Evolutionary conservation across 2,888 invertebrate species (phyloP).

Genomic region (Thymelicus sylvestris): DNA sequence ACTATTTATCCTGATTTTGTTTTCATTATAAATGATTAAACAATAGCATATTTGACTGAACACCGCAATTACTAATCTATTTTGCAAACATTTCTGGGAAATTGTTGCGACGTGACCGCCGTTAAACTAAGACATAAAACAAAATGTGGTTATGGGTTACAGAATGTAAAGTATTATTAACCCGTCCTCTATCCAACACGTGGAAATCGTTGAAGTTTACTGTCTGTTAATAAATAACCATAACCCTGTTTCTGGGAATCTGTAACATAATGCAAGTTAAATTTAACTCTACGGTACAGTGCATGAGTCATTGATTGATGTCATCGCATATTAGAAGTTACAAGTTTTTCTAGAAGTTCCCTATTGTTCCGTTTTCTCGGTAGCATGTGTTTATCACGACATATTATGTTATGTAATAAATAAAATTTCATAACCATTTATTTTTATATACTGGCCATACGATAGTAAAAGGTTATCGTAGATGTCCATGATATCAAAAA

Average conservation of each 20-base stretch:
- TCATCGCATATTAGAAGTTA: conserved; percentile 25
- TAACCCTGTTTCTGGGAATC: conserved; percentile 56
- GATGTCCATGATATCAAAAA: too few species aligned
- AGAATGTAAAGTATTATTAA: conserved; percentile 57
- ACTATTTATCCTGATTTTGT: too few species aligned
- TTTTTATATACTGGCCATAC: too few species aligned
- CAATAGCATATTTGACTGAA: too few species aligned
- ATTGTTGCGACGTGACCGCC: conserved; percentile 14
- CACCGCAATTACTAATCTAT: not conserved
- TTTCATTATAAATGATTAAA: too few species aligned
- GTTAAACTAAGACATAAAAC: conserved; percentile 24
- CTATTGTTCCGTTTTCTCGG: conserved; percentile 24
- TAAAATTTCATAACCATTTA: too few species aligned
- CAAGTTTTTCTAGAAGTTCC: conserved; percentile 11
- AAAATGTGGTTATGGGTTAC: conserved; percentile 21
- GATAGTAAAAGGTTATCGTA: too few species aligned
- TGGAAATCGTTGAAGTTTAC: conserved; percentile 59
- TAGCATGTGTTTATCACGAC: conserved; percentile 9
- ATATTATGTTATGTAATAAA: not conserved
- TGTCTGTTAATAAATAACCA: conserved; percentile 61
- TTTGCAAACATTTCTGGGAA: conserved; percentile 10
- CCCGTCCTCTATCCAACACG: conserved; percentile 49
- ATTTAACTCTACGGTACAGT: conserved; percentile 49
- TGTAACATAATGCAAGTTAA: conserved; percentile 51
- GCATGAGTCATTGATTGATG: conserved; percentile 37